Conservation (phyloP, 2,888 invertebrate genomes). For the Belgica antarctica region DNA sequence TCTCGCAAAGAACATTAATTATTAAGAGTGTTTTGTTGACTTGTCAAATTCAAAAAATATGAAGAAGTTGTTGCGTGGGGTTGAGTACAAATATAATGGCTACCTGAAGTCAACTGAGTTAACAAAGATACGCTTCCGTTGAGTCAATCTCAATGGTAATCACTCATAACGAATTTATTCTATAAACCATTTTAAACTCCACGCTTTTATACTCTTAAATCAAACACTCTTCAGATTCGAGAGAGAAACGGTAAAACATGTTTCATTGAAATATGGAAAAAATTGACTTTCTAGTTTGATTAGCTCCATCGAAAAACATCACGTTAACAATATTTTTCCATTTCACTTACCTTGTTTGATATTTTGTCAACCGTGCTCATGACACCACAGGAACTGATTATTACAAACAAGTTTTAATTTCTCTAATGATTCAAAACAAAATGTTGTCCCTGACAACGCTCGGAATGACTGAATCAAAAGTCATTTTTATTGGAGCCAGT, state of each 20-base stretch:
- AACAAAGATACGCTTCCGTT: slow-evolving; percentile 24
- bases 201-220: not conserved
- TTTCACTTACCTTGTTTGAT: too few relatives aligned
- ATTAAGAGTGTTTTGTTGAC: slow-evolving; percentile 30
- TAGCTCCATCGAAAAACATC: too few relatives aligned
- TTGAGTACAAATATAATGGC: too few relatives aligned
- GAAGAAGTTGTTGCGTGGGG: not conserved
- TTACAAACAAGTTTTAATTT: too few relatives aligned
- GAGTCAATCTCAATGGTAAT: slow-evolving; percentile 13
- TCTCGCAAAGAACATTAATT: not conserved
- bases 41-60: not conserved
- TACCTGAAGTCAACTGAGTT: slow-evolving; percentile 5
- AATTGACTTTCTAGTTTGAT: too few relatives aligned
- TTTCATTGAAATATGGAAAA: too few relatives aligned
- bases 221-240: slow-evolving; percentile 4
- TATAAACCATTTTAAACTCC: not conserved
- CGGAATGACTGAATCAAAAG: not conserved
- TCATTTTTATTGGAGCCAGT: not conserved
- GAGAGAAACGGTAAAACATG: too few relatives aligned
- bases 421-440: too few relatives aligned
- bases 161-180: slow-evolving; percentile 28
- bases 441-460: too few relatives aligned
- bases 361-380: too few relatives aligned
- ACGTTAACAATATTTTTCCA: too few relatives aligned
- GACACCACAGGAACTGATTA: too few relatives aligned